Conservation (phyloP, 2,888 invertebrate genomes). For the Polymixis lichenea region DNA sequence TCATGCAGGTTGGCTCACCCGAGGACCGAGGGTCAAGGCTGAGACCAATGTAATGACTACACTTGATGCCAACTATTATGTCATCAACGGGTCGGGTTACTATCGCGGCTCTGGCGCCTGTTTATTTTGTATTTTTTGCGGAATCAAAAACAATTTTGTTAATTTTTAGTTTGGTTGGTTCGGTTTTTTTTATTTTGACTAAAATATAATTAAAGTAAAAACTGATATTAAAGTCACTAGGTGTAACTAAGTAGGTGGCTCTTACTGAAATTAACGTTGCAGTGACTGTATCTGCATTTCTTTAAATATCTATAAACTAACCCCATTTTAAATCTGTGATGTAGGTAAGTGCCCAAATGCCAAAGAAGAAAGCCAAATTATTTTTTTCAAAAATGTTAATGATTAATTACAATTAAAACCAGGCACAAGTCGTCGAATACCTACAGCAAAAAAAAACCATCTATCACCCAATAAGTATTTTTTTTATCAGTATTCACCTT, state of each 20-base stretch:
- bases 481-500: constrained; percentile 11
- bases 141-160: background rate
- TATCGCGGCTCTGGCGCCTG: constrained; percentile 24
- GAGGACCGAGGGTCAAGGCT: constrained; percentile 81
- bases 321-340: no score
- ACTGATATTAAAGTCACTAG: background rate
- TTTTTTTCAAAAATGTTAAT: constrained; percentile 29
- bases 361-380: background rate
- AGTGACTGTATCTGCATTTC: background rate
- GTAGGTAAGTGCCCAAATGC: no score
- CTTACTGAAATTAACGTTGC: background rate
- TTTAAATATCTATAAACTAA: background rate
- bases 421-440: constrained; percentile 6
- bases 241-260: background rate
- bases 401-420: constrained; percentile 21
- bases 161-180: background rate
- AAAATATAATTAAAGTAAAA: background rate
- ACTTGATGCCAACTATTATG: constrained; percentile 74
- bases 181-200: background rate
- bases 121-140: constrained; percentile 10
- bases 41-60: constrained; percentile 73
- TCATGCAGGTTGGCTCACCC: constrained; percentile 78
- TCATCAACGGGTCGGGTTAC: constrained; percentile 67
- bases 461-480: background rate
- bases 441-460: constrained; percentile 32